These are phyloP conservation scores for Stichopus horrens DNA, from an alignment of 53 echinoderm and acorn worm species.

Conservation along the genomic window DNA sequence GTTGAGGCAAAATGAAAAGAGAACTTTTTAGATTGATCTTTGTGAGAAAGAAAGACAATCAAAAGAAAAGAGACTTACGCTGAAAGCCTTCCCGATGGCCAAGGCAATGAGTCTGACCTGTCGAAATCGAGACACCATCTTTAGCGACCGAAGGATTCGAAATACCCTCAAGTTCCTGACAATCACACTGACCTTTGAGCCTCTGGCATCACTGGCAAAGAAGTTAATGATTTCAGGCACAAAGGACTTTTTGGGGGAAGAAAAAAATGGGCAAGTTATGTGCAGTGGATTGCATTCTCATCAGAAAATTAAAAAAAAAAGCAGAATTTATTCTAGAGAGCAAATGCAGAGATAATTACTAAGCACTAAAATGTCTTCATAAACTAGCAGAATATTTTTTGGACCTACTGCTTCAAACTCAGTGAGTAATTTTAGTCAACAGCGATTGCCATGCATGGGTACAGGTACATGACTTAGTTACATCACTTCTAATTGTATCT, in stretches of 20 bases:
- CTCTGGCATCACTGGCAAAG: conserved; percentile 71
- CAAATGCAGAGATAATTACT: too few relatives aligned
- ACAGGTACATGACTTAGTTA: too few relatives aligned
- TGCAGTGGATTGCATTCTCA: too few relatives aligned
- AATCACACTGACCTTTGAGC: conserved; percentile 65
- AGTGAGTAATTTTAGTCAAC: too few relatives aligned
- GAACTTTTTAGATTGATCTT: not conserved
- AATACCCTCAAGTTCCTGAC: conserved; percentile 91
- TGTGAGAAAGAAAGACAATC: not conserved
- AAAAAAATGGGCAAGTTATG: too few relatives aligned
- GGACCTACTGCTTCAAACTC: too few relatives aligned
- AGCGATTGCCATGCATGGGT: too few relatives aligned
- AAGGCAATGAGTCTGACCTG: conserved; percentile 88
- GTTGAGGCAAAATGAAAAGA: not conserved
- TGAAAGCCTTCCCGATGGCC: conserved; percentile 92
- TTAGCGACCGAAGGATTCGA: conserved; percentile 86
- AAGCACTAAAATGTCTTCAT: too few relatives aligned
- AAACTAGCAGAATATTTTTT: too few relatives aligned
- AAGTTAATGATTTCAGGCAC: conserved; percentile 93
- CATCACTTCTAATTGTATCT: too few relatives aligned
- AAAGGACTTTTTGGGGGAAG: conserved; percentile 61
- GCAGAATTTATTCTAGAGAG: too few relatives aligned
- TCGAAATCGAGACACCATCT: conserved; percentile 93
- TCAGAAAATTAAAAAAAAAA: too few relatives aligned
- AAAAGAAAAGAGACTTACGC: conserved; percentile 56